A percentile compares a stretch with the other conserved stretches of the same genome.
Conservation (phyloP, 2,888 invertebrate species). For the Liodrosophila aerea region DNA sequence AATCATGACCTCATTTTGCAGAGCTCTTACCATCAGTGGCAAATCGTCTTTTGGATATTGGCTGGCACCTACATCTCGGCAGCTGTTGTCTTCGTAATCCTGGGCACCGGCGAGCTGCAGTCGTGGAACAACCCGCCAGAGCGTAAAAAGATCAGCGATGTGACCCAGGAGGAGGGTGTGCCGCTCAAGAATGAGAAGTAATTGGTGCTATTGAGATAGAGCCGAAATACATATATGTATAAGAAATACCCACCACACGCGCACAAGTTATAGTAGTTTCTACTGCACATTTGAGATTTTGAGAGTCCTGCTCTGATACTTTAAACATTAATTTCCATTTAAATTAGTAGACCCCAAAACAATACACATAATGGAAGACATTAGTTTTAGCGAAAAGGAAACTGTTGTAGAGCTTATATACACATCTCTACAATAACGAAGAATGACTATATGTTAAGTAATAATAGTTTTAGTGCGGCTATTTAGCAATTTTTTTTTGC, state of each 20-base stretch:
- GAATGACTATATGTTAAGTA: constrained; percentile 67
- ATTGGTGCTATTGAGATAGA: constrained; percentile 2
- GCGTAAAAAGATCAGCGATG: constrained; percentile 61
- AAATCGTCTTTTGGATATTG: constrained; percentile 91
- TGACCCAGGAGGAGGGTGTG: constrained; percentile 80
- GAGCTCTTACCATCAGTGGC: constrained; percentile 91
- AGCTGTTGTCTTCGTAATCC: constrained; percentile 84
- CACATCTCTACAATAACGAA: constrained; percentile 27
- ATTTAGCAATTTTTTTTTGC: constrained; percentile 41
- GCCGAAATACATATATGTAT: too few relatives aligned
- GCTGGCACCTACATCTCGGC: constrained; percentile 88
- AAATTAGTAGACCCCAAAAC: constrained; percentile 4
- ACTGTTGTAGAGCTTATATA: constrained; percentile 57
- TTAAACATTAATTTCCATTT: constrained; percentile 35
- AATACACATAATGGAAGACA: constrained; percentile 58
- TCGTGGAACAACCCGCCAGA: constrained; percentile 84
- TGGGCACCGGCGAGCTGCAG: constrained; percentile 86
- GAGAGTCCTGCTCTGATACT: constrained; percentile 22
- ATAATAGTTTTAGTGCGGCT: constrained; percentile 65
- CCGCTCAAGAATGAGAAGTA: constrained; percentile 81
- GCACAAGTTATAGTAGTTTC: constrained; percentile 71
- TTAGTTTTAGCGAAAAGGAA: constrained; percentile 46
- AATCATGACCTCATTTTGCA: constrained; percentile 68
- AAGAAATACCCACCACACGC: constrained; percentile 54
- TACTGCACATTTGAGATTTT: constrained; percentile 65